Evolutionary conservation across 2,797 vertebrate genomes (phyloP), one percentile per base, ranked within the genome.

Genomic region (Gymnothorax reevesii): DNA sequence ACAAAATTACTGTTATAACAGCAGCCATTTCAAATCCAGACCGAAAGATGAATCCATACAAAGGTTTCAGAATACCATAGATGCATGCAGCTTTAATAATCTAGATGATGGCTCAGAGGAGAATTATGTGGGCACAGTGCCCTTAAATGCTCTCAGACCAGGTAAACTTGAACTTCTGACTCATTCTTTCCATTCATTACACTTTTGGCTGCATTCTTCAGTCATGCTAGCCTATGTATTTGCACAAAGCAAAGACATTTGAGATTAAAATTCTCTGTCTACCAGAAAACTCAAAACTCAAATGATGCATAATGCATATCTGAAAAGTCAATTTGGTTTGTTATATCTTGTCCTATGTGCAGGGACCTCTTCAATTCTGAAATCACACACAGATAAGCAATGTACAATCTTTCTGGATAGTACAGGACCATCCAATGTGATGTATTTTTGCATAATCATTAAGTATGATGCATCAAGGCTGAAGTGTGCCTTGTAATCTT

Each of bases 41-140:
- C 52, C 27, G 55, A 83, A 12, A 54, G 3, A 9, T 55, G 79
- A 84, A 71, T 77, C 87, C 88, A 84, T 85, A 79, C 85, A 83
- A 83, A 64, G 83, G n/a, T 54, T 88, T 69, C 84, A 84, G 86
- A 85, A 82, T 27, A 77, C 27, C 69, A 85, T 85, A 86, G 88
- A 85, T 87, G 83, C 82, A 80, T 54, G 27, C 10, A 13, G 55
- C 33, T 71, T 84, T 83, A 85, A 89, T 88, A n/a, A 88, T 62
- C 62, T 79, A 85, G 87, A 90, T 64, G 82, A 77, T 87, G 89
- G 42, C 54, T 62, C 79, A 12, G 12, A 55, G 1, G 55, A 83
- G 4, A 60, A 25, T 10, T 8, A 55, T 55, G 82, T 2, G 82
- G 12, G n/a, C 55, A 83, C 7, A 83, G 82, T 27, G 82, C 25